Evolutionary conservation across 1,140 invertebrate species (phyloP).

Genomic region (silkworm (Bombyx mori)): ASM3026992v2 NC_085111.1:6228001-6228500

Average conservation of each 20-base stretch:
- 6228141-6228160: conserved; percentile 72
- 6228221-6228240: conserved; percentile 31
- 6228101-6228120: conserved; percentile 71
- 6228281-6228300: conserved; percentile 64
- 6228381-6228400: conserved; percentile 53
- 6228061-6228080: conserved; percentile 73
- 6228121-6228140: conserved; percentile 69
- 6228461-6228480: conserved; percentile 71
- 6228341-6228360: conserved; percentile 41
- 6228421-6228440: conserved; percentile 70
- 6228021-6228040: conserved; percentile 57
- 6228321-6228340: conserved; percentile 48
- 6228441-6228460: conserved; percentile 70
- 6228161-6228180: conserved; percentile 76
- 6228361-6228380: conserved; percentile 42
- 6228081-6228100: conserved; percentile 72
- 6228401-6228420: conserved; percentile 63
- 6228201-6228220: conserved; percentile 57
- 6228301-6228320: conserved; percentile 56
- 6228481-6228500: conserved; percentile 71
- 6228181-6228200: conserved; percentile 75
- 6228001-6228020: conserved; percentile 61
- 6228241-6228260: conserved; percentile 55
- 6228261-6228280: conserved; percentile 60
- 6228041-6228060: conserved; percentile 73